Base-by-base conservation (phyloP, 2,113 vertebrate genomes). In the Acrocephalus kingi region DNA sequence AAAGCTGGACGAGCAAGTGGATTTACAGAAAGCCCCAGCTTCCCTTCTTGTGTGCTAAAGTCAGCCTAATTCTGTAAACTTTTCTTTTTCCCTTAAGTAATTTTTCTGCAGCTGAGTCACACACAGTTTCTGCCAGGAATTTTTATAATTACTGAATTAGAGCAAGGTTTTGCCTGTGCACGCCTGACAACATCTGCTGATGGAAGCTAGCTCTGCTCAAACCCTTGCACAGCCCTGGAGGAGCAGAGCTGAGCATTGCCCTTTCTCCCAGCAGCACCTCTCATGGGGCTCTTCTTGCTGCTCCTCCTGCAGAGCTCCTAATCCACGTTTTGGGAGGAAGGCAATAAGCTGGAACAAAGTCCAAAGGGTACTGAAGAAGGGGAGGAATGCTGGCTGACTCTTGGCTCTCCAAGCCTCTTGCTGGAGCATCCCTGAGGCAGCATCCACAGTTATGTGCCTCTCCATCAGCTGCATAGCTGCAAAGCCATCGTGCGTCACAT, bases 61-160 rank as follows among this genome's bases (percentile, higher is more conserved):
- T 94, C 97, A 96, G 88, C 66, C 84, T 93, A 67, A 48, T 22
- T 94, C 83, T 89, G 86, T 87, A 91, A 94, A 97, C 79, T 85
- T 76, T 48, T 84, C 61, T 77, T 49, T 27, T 55, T 68, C 37
- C 76, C 33, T 66, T 74, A 90, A 95, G 80, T 96, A 80, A 95
- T 92, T 97, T 96, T 97, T 97, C 55, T 81, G 94, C 86, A 97
- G 96, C 96, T 98, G 97, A 98, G 97, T 98, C 98, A 98, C 83
- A 51, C 0, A 2, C 55, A 88, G 88, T 63, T 93, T 72, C 94
- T 97, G 98, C 98, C 98, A 98, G 97, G 97, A 98, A 98, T 96
- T 92, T 97, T 96, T 97, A 87, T 97, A 97, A 98, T 97, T 97
- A 98, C 90, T 85, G 97, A 97, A 97, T 95, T 95, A 96, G 93